These are phyloP conservation scores for Vespertilio murinus DNA, from an alignment of 2,797 vertebrate species.

Conservation along the genomic window DNA sequence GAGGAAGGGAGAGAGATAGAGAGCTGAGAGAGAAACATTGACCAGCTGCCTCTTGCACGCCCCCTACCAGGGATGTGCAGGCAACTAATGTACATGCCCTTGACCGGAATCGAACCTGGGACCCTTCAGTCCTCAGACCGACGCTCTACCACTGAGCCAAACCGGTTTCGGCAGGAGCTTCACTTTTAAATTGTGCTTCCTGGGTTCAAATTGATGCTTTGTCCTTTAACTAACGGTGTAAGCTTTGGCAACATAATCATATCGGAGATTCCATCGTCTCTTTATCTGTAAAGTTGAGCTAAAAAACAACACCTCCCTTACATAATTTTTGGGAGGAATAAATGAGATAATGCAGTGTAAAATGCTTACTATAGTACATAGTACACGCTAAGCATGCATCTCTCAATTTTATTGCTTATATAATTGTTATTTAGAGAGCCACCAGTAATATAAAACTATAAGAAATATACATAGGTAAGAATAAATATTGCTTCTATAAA, in stretches of 20 bases:
- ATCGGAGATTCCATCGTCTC: neutral
- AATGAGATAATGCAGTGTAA: neutral
- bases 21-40: no score
- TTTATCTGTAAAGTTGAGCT: neutral
- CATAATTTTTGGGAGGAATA: neutral
- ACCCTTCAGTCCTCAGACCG: no score
- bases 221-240: neutral
- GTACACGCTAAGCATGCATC: neutral
- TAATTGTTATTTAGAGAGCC: neutral
- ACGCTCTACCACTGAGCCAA: no score
- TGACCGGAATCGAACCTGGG: no score
- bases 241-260: neutral
- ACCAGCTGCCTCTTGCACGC: no score
- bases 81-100: no score
- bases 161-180: no score
- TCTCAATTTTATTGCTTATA: neutral
- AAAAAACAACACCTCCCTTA: neutral
- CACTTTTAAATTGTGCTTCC: neutral
- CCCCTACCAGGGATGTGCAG: no score
- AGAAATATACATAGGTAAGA: neutral
- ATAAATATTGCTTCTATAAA: constrained; percentile 17
- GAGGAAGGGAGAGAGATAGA: no score
- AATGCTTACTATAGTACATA: neutral
- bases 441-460: neutral
- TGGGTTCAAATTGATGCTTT: neutral